A percentile compares a stretch with the other conserved stretches of the same genome.
Conservation (phyloP, 2,888 invertebrate species). For the Drosophila cracens region DNA sequence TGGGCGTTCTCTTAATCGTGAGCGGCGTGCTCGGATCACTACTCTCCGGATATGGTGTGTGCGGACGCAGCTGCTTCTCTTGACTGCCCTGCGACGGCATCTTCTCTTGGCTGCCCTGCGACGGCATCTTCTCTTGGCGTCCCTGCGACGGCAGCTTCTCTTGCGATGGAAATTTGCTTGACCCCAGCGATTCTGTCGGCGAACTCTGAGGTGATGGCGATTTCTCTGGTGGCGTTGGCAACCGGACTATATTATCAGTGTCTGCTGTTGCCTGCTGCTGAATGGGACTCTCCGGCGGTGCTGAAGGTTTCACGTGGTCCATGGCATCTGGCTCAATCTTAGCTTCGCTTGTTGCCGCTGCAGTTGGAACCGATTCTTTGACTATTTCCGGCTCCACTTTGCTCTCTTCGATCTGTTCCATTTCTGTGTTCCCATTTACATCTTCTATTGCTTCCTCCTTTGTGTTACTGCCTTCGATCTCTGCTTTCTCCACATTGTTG, state of each 20-base stretch:
- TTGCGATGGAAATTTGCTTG: slow-evolving; percentile 65
- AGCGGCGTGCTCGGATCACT: slow-evolving; percentile 71
- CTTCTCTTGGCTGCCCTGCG: slow-evolving; percentile 48
- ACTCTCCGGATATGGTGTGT: slow-evolving; percentile 83
- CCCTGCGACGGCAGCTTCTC: slow-evolving; percentile 39
- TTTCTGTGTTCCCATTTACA: slow-evolving; percentile 36
- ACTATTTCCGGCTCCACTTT: slow-evolving; percentile 1
- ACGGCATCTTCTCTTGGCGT: slow-evolving; percentile 58
- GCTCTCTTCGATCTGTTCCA: neutral
- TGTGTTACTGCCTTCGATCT: neutral
- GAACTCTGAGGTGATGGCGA: slow-evolving; percentile 61
- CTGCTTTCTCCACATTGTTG: slow-evolving; percentile 10
- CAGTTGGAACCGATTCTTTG: neutral
- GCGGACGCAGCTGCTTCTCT: slow-evolving; percentile 78
- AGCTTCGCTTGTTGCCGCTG: neutral
- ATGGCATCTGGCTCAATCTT: neutral
- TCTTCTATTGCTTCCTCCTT: slow-evolving; percentile 9
- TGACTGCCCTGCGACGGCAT: slow-evolving; percentile 37
- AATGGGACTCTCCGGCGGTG: slow-evolving; percentile 52
- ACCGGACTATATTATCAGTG: slow-evolving; percentile 24
- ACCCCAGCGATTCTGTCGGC: slow-evolving; percentile 63
- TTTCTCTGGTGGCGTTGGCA: slow-evolving; percentile 60
- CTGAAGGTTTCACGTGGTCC: slow-evolving; percentile 44
- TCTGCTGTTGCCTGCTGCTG: slow-evolving; percentile 2
- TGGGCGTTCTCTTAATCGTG: slow-evolving; percentile 71